Conservation (phyloP, 2,797 vertebrate genomes). For the Sylvilagus floridanus region DNA sequence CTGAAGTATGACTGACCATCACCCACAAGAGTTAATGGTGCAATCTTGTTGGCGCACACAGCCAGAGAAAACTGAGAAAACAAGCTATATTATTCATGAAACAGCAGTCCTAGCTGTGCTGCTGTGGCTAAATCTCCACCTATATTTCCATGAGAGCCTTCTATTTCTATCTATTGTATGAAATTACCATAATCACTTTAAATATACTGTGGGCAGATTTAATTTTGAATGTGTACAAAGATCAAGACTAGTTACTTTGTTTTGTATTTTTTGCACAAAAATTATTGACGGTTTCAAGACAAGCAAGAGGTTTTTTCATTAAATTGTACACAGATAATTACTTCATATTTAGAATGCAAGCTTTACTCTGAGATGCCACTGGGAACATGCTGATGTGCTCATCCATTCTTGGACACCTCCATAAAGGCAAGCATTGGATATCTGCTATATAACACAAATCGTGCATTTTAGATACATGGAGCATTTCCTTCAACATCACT, state of each 20-base stretch:
- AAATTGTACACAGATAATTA: constrained; percentile 30
- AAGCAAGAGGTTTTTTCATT: constrained; percentile 5
- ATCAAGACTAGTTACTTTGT: constrained; percentile 10
- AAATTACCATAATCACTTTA: constrained; percentile 57
- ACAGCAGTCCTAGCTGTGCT: constrained; percentile 1
- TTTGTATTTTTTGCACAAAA: constrained; percentile 40
- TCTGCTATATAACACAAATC: not conserved
- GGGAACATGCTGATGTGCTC: not conserved
- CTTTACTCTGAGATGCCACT: not conserved
- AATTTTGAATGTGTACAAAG: constrained; percentile 27
- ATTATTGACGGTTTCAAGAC: not conserved
- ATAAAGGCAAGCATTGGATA: not conserved
- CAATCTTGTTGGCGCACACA: constrained; percentile 50
- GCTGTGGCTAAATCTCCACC: constrained; percentile 50
- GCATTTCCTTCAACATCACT: not conserved
- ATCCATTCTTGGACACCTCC: not conserved
- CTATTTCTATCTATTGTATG: constrained; percentile 15
- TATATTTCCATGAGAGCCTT: constrained; percentile 41
- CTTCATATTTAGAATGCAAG: constrained; percentile 38
- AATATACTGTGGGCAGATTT: constrained; percentile 15
- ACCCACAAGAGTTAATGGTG: constrained; percentile 68
- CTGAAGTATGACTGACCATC: not conserved
- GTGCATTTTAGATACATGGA: not conserved
- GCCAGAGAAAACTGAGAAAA: constrained; percentile 70
- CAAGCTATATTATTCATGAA: constrained; percentile 71